A percentile compares a stretch with the other conserved stretches of the same genome.
Evolutionary conservation across 2,888 invertebrate genomes (phyloP).

Genomic region (Protonemura montana): DNA sequence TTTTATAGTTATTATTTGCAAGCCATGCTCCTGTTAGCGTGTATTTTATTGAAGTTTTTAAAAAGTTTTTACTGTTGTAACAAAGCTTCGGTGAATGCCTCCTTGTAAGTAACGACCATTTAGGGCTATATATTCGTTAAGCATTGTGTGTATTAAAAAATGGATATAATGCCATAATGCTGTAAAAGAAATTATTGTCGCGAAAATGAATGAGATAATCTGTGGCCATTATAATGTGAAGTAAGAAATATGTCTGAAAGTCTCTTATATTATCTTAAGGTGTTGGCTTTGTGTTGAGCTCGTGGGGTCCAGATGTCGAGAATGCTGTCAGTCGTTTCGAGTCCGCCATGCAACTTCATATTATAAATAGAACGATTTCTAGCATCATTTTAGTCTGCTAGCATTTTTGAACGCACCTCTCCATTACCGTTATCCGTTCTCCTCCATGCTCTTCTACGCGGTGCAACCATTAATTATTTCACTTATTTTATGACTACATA

Average conservation of each 20-base stretch:
- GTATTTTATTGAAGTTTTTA: not conserved
- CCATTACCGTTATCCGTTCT: too few species aligned
- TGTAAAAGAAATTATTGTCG: not conserved
- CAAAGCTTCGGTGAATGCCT: not conserved
- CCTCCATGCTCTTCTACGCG: too few species aligned
- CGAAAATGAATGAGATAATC: not conserved
- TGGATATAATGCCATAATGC: not conserved
- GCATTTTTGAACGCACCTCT: too few species aligned
- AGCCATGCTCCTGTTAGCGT: not conserved
- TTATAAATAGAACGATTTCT: not conserved
- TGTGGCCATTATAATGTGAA: not conserved
- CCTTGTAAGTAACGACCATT: not conserved
- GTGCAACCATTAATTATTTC: too few species aligned
- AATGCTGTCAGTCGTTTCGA: not conserved
- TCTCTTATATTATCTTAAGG: not conserved
- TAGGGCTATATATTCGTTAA: not conserved
- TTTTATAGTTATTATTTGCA: conserved; percentile 7
- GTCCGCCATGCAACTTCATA: not conserved
- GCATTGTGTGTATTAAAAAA: not conserved
- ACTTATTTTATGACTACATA: too few species aligned
- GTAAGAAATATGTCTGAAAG: not conserved
- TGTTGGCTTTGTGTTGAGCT: not conserved
- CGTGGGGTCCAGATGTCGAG: not conserved
- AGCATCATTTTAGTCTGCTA: not conserved
- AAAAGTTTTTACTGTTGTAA: not conserved